Percentiles rank a stretch among this genome's conserved stretches.
These are phyloP conservation scores for Cryptocephalus primarius DNA, from an alignment of 2,888 invertebrate genomes.

Conservation along the genomic window DNA sequence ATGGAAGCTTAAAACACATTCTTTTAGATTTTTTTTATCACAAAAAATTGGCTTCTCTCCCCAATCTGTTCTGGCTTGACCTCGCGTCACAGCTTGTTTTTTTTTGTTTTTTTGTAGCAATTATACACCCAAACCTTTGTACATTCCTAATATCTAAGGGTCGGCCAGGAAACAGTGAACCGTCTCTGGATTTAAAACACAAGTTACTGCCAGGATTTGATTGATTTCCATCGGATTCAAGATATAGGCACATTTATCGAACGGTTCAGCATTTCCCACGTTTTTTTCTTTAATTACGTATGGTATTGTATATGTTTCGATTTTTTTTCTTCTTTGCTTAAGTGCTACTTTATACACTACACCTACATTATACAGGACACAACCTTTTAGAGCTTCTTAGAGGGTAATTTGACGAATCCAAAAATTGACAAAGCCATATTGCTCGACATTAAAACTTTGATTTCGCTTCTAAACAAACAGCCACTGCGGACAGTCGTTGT, in stretches of 20 bases:
- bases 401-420: neutral
- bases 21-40: neutral
- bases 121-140: too few relatives aligned
- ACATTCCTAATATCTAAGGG: neutral
- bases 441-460: neutral
- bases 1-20: neutral
- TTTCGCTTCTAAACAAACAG: too few relatives aligned
- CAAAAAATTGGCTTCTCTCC: neutral
- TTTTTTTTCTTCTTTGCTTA: neutral
- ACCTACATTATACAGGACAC: neutral
- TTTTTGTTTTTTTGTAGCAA: too few relatives aligned
- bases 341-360: neutral
- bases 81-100: too few relatives aligned
- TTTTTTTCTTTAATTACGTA: neutral
- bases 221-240: too few relatives aligned
- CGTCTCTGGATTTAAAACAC: too few relatives aligned
- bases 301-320: neutral
- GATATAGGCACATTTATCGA: too few relatives aligned
- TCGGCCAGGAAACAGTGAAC: neutral
- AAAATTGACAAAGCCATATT: neutral
- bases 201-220: too few relatives aligned
- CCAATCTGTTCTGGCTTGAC: neutral
- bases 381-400: neutral
- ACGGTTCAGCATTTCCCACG: too few relatives aligned
- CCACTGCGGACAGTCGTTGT: too few relatives aligned